Conservation (phyloP, 2,113 vertebrate genomes). For the Heterochromis multidens region DNA sequence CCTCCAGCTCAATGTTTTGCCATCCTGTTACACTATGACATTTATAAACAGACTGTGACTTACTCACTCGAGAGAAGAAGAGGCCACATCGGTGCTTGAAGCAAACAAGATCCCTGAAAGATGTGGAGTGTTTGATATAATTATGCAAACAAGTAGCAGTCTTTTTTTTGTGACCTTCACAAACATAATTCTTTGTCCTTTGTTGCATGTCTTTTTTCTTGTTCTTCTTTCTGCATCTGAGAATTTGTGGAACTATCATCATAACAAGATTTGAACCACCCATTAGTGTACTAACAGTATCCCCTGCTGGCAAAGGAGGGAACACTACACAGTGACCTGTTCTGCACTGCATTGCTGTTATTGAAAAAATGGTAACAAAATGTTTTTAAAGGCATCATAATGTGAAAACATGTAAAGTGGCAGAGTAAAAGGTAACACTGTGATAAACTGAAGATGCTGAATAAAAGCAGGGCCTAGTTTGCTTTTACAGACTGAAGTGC, state of each 20-base stretch:
- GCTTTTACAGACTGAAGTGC: not conserved
- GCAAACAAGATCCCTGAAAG: not conserved
- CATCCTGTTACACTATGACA: constrained; percentile 37
- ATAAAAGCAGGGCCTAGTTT: not conserved
- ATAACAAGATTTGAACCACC: not conserved
- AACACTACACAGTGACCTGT: not conserved
- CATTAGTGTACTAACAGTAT: constrained; percentile 53
- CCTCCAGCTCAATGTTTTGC: constrained; percentile 22
- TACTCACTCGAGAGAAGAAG: constrained; percentile 6
- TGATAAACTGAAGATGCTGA: not conserved
- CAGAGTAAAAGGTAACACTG: not conserved
- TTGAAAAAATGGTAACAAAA: not conserved
- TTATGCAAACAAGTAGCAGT: constrained; percentile 13
- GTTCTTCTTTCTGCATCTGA: not conserved
- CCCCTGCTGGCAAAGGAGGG: constrained; percentile 63
- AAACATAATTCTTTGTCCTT: constrained; percentile 4
- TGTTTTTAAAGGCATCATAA: not conserved
- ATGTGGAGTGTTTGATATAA: constrained; percentile 7
- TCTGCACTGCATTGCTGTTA: not conserved
- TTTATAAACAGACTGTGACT: constrained; percentile 48
- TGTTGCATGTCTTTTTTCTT: not conserved
- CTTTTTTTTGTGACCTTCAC: constrained; percentile 14
- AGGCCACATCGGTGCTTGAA: constrained; percentile 2
- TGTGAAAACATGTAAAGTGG: not conserved
- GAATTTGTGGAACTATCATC: not conserved